These are phyloP conservation scores for Petaurus breviceps DNA, from an alignment of 2,113 vertebrate species.

Conservation along the genomic window DNA sequence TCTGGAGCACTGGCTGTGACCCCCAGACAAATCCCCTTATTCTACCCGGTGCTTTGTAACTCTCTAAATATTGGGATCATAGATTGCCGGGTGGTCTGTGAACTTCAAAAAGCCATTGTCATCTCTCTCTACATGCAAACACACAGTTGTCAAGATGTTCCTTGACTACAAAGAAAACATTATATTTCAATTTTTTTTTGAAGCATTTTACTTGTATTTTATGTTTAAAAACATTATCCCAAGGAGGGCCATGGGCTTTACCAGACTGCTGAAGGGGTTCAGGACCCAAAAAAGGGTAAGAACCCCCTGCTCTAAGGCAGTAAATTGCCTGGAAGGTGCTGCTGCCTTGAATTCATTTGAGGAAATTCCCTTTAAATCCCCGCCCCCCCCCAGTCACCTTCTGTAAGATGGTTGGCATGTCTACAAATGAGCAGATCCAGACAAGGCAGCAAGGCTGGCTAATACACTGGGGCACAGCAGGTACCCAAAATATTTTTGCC, in stretches of 20 bases:
- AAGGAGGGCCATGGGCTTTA: too few species aligned
- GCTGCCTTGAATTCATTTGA: neutral
- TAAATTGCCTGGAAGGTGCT: too few species aligned
- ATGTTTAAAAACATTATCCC: neutral
- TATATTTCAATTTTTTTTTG: neutral
- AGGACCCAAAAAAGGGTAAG: too few species aligned
- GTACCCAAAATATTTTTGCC: too few species aligned
- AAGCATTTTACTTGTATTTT: too few species aligned
- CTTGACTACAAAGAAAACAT: neutral
- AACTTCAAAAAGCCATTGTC: neutral
- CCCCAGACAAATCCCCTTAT: too few species aligned
- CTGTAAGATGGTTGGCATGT: neutral
- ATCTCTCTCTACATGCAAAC: too few species aligned
- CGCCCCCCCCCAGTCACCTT: neutral
- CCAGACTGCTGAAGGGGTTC: neutral
- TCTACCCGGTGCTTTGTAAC: neutral
- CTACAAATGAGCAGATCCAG: neutral
- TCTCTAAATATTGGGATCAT: neutral
- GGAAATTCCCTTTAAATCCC: neutral
- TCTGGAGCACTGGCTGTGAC: neutral
- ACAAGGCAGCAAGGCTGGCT: neutral
- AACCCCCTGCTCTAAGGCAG: neutral
- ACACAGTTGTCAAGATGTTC: neutral
- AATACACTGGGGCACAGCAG: too few species aligned
- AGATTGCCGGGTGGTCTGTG: neutral